phyloP scores from a whole-genome alignment of 1,140 invertebrate species.

The Eupristina koningsbergeri region DNA sequence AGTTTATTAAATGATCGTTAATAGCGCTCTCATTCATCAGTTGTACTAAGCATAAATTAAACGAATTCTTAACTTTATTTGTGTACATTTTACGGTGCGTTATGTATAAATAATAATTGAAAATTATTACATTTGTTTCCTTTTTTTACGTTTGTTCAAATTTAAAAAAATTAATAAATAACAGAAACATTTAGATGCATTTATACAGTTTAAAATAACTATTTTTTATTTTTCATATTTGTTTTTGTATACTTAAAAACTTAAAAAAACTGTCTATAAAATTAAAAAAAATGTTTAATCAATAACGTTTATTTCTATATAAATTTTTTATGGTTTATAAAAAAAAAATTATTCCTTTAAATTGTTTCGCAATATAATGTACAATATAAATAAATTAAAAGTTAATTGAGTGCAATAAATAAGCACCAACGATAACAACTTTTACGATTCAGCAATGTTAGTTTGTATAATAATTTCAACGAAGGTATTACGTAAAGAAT shows the following conservation, averaged over 20 bases:
- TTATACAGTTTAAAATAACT: slow-evolving; percentile 21
- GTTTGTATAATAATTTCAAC: background rate
- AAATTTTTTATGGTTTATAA: slow-evolving; percentile 6
- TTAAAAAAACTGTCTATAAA: background rate
- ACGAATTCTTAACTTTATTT: slow-evolving; percentile 31
- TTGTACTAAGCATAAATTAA: slow-evolving; percentile 19
- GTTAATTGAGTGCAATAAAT: slow-evolving; percentile 19
- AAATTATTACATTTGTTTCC: background rate
- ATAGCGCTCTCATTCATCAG: slow-evolving; percentile 19
- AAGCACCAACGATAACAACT: slow-evolving; percentile 8
- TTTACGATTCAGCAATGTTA: slow-evolving; percentile 15
- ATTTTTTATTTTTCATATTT: background rate
- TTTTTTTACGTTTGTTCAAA: slow-evolving; percentile 26
- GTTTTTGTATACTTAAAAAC: background rate
- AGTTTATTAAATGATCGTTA: slow-evolving; percentile 39
- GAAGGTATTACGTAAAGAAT: slow-evolving; percentile 11
- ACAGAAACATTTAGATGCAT: background rate
- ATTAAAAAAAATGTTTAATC: slow-evolving; percentile 21
- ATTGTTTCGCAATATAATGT: background rate
- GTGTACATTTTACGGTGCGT: slow-evolving; percentile 37
- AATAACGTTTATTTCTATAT: slow-evolving; percentile 8
- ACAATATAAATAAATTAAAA: slow-evolving; percentile 18
- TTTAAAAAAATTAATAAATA: slow-evolving; percentile 6
- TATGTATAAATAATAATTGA: slow-evolving; percentile 25
- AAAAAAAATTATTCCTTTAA: slow-evolving; percentile 11